phyloP scores from a whole-genome alignment of 2,888 invertebrate species.

The Sarcophaga variegata region DNA sequence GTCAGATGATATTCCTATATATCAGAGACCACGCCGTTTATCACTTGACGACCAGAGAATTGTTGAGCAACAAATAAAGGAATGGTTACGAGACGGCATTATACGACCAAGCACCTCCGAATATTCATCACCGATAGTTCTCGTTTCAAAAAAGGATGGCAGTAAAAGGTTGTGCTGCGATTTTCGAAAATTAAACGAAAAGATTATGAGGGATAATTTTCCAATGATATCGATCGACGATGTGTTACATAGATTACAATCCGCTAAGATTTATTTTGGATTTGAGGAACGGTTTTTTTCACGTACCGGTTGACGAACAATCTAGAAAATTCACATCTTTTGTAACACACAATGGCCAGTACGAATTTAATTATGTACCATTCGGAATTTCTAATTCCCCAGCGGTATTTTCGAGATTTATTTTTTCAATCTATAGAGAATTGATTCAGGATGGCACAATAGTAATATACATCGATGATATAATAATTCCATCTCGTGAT shows the following conservation, averaged over 20 bases:
- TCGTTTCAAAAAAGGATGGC: conserved; percentile 34
- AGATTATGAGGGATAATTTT: conserved; percentile 57
- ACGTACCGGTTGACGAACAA: conserved; percentile 58
- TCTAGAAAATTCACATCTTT: conserved; percentile 64
- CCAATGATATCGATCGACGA: conserved; percentile 57
- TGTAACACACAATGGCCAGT: conserved; percentile 63
- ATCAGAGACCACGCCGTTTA: neutral
- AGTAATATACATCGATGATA: conserved; percentile 66
- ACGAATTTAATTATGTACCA: conserved; percentile 64
- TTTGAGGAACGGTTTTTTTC: conserved; percentile 66
- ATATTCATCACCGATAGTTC: conserved; percentile 32
- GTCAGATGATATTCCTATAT: conserved; percentile 2
- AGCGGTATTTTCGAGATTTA: conserved; percentile 63
- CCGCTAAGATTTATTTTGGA: conserved; percentile 54
- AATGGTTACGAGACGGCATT: conserved; percentile 46
- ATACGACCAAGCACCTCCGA: conserved; percentile 26
- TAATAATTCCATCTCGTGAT: conserved; percentile 64
- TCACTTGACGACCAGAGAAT: neutral
- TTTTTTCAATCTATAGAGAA: conserved; percentile 59
- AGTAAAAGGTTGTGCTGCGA: neutral
- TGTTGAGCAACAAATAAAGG: conserved; percentile 39
- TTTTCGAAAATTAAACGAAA: conserved; percentile 34
- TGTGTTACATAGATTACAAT: conserved; percentile 54
- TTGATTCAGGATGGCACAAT: conserved; percentile 59
- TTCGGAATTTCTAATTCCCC: conserved; percentile 66